These are phyloP conservation scores for Pterostichus niger DNA, from an alignment of 2,888 invertebrate genomes.

Conservation along the genomic window DNA sequence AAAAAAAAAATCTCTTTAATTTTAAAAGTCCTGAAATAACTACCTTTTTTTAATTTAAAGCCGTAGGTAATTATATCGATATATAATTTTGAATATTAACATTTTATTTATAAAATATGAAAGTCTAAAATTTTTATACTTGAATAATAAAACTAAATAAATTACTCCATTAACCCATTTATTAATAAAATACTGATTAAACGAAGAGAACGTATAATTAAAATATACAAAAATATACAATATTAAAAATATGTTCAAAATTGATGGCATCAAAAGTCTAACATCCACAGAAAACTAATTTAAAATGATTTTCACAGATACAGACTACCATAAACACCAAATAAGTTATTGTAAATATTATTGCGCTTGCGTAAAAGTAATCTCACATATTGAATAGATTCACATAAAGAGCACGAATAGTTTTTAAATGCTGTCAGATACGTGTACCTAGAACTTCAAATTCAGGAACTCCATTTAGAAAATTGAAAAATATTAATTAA, in stretches of 20 bases:
- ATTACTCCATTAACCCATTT: conserved; percentile 64
- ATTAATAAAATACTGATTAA: conserved; percentile 65
- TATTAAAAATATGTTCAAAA: conserved; percentile 60
- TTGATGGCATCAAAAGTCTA: conserved; percentile 61
- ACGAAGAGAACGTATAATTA: conserved; percentile 47
- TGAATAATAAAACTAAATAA: not conserved
- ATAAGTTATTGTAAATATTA: conserved; percentile 49
- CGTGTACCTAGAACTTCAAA: conserved; percentile 45
- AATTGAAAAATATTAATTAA: conserved; percentile 46
- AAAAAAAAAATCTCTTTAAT: not conserved
- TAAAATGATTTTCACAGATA: conserved; percentile 52
- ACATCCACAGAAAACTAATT: conserved; percentile 32
- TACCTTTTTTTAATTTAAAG: not conserved
- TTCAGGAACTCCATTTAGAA: conserved; percentile 63
- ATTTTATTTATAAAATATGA: too few relatives aligned
- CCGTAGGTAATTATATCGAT: too few relatives aligned
- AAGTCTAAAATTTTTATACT: too few relatives aligned
- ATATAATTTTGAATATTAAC: too few relatives aligned
- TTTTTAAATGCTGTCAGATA: conserved; percentile 48
- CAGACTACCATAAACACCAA: conserved; percentile 51
- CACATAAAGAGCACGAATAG: conserved; percentile 54
- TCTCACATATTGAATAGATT: conserved; percentile 44
- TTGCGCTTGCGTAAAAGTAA: conserved; percentile 49
- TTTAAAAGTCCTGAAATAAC: not conserved
- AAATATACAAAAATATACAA: conserved; percentile 67